Percentiles rank a stretch among this genome's conserved stretches.
These are phyloP conservation scores for Amniataba percoides DNA, from an alignment of 2,797 vertebrate genomes.

Conservation along the genomic window DNA sequence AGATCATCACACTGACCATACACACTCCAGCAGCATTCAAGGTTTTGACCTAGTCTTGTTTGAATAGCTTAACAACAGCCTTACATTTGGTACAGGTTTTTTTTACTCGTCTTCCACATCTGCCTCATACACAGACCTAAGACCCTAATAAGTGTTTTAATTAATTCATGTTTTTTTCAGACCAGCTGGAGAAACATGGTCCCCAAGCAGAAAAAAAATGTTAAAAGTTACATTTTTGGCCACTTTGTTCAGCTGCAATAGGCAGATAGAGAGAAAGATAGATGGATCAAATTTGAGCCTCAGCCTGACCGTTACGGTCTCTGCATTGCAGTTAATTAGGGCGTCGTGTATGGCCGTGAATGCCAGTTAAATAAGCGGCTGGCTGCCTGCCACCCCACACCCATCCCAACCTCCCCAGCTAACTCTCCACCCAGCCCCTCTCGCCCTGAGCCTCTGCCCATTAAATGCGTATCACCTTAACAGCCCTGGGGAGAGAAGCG, in stretches of 20 bases:
- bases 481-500: constrained; percentile 41
- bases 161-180: too few relatives aligned
- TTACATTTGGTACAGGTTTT: too few relatives aligned
- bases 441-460: constrained; percentile 25
- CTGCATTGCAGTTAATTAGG: constrained; percentile 65
- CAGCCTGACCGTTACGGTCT: constrained; percentile 26
- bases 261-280: background rate
- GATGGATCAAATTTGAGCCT: background rate
- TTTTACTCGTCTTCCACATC: too few relatives aligned
- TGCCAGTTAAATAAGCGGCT: constrained; percentile 50
- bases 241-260: background rate
- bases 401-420: background rate
- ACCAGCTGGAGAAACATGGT: too few relatives aligned
- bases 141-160: too few relatives aligned
- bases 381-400: constrained; percentile 32
- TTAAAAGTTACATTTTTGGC: background rate
- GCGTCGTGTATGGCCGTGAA: constrained; percentile 37
- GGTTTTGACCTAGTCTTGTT: too few relatives aligned
- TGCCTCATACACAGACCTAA: too few relatives aligned
- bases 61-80: too few relatives aligned
- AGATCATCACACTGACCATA: too few relatives aligned
- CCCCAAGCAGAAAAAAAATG: too few relatives aligned
- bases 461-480: constrained; percentile 65
- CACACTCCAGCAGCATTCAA: too few relatives aligned
- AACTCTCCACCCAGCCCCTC: constrained; percentile 4